Evolutionary conservation across 53 echinoderm and acorn worm species (phyloP).

Genomic region (Echinarachnius parma): DNA sequence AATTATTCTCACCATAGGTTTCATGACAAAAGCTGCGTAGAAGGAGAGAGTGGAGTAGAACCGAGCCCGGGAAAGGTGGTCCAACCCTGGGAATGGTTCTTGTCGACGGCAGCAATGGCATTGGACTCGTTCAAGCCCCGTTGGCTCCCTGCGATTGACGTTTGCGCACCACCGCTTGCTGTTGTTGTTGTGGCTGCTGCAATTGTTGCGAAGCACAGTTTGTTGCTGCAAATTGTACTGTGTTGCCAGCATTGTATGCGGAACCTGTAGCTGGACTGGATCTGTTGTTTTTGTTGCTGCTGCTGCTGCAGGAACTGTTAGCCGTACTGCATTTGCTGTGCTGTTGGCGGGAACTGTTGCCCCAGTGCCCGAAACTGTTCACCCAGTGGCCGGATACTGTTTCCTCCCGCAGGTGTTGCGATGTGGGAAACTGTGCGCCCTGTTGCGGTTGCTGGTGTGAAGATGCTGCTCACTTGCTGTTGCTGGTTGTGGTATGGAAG

Average conservation of each 20-base stretch:
- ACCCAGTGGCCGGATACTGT: no score
- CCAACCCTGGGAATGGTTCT: slow-evolving; percentile 59
- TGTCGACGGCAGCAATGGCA: slow-evolving; percentile 47
- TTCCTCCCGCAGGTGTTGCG: no score
- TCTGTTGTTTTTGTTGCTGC: slow-evolving; percentile 3
- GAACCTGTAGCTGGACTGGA: no score
- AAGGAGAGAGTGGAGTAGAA: slow-evolving; percentile 41
- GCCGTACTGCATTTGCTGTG: slow-evolving; percentile 1
- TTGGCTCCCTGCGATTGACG: neutral
- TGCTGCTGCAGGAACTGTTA: neutral
- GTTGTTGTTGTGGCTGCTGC: neutral
- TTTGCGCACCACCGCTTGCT: neutral
- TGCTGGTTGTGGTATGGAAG: no score
- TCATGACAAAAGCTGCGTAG: slow-evolving; percentile 74
- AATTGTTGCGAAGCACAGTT: no score
- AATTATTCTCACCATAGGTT: slow-evolving; percentile 49
- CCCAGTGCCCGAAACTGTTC: neutral
- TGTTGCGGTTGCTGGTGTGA: no score
- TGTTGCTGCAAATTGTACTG: no score
- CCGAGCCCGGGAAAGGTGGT: slow-evolving; percentile 77
- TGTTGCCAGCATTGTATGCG: no score
- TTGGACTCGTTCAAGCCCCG: slow-evolving; percentile 55
- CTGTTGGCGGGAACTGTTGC: slow-evolving; percentile 14
- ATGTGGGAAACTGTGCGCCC: no score
- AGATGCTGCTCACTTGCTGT: slow-evolving; percentile 3